Base-by-base conservation (phyloP, 2,113 vertebrate species). In the Thunnus maccoyii region DNA sequence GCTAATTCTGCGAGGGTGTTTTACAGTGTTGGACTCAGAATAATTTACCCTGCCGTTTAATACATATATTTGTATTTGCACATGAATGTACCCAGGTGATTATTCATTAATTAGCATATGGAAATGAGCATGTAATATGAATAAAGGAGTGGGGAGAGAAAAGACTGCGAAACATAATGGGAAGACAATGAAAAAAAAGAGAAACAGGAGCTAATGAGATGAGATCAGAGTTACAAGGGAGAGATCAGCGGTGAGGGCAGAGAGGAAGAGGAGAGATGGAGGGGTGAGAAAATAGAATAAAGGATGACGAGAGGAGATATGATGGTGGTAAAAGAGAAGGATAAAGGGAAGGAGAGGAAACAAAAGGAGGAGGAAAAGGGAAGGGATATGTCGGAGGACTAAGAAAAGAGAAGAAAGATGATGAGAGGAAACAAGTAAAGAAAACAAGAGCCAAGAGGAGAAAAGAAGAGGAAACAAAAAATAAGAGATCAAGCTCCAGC, bases 31-130 rank as follows among this genome's bases (percentile, higher is more conserved):
- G 82, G 90, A 88, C 82, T 70, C 17, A 13, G 86, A 87, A 90
- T 92, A 87, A 91, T 91, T 91, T 90, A 86, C 67, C 70, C 84
- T 48, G 65, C 79, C 83, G 76, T 85, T 91, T 93, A 92, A 89
- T 92, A 90, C 88, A 90, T 91, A 90, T 92, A 90, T 92, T 87
- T 94, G 86, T 91, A 94, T 95, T 95, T 91, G 91, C 93, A 91
- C 93, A 93, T 94, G 92, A 94, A 94, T 93, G 90, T 92, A 82
- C 88, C 89, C 89, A 92, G 88, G 93, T 94, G 93, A 95, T 95
- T 91, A 91, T 93, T 90, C 90, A 89, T 91, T 89, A 86, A 95
- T 95, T 94, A 93, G 92, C 91, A 93, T 93, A 93, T 92, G 93
- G 78, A 92, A 95, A 94, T 95, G 85, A 92, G 88, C 78, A 67